Evolutionary conservation across 2,113 vertebrate genomes (phyloP), one percentile per base, ranked within the genome.

Genomic region (Apaloderma vittatum): DNA sequence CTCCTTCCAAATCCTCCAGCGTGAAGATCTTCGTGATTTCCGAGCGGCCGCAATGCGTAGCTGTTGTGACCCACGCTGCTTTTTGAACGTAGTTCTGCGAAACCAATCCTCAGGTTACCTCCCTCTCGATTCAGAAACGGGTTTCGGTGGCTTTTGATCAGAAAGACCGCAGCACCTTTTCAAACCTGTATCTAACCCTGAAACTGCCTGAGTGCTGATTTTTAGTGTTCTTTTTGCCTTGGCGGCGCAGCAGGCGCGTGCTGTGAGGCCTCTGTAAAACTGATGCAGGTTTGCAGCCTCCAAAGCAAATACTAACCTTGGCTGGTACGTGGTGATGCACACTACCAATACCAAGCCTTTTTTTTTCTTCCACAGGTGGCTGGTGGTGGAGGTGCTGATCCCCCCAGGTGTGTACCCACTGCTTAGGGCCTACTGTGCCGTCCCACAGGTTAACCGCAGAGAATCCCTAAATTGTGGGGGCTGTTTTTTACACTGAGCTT

Each of bases 291-390:
- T 70, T 92, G 92, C 87, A 97, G 96, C 95, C 85, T 93, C 96
- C 78, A 77, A 46, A 96, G 93, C 96, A 88, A 94, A 91, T 97
- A 98, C 98, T 98, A 98, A 99, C 97, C 82, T 92, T 95, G 98
- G 98, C 98, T 99, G 98, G 98, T 98, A 98, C 92, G 88, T 98
- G 98, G 98, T 98, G 98, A 97, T 97, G 85, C 94, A 94, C 97
- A 94, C 98, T 98, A 98, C 98, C 98, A 98, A 98, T 98, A 99
- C 98, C 98, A 98, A 98, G 98, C 98, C 98, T 98, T 97, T 98
- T 98, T 98, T 98, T 99, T 98, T 98, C 98, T 99, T 98, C 97
- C 98, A 97, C 98, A 98, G 98, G 98, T 99, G 97, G 96, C 98
- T 98, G 98, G 97, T 97, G 98, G 98, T 98, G 98, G 98, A 98